phyloP scores from a whole-genome alignment of 1,140 invertebrate species.

The Aphis gossypii region DNA sequence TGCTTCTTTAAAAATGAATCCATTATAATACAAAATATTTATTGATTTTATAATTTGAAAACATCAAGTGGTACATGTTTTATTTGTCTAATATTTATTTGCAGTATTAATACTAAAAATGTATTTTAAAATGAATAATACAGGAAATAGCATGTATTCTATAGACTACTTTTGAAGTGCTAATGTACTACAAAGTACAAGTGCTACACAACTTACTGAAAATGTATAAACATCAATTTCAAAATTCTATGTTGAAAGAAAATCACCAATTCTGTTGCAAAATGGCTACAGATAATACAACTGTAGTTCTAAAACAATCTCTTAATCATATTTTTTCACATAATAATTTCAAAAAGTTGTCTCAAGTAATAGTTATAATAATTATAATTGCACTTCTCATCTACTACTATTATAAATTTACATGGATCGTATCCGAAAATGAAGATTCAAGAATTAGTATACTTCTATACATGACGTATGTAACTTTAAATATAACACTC shows the following conservation, averaged over 20 bases:
- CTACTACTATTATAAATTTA: slow-evolving; percentile 42
- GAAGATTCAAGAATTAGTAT: slow-evolving; percentile 38
- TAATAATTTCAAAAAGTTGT: neutral
- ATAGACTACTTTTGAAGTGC: neutral
- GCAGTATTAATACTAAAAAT: neutral
- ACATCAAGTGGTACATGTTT: neutral
- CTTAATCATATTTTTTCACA: neutral
- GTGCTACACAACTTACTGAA: neutral
- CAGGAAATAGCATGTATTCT: neutral
- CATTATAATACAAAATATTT: neutral
- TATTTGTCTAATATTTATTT: neutral
- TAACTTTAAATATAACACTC: slow-evolving; percentile 48
- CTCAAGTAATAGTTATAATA: neutral
- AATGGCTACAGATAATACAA: slow-evolving; percentile 10
- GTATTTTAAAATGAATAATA: neutral
- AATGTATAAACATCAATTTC: slow-evolving; percentile 22
- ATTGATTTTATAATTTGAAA: neutral
- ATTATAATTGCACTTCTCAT: slow-evolving; percentile 29
- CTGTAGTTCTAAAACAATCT: neutral
- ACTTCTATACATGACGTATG: slow-evolving; percentile 12
- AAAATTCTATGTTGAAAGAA: neutral
- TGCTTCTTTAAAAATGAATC: neutral
- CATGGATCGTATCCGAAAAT: neutral
- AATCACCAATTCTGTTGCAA: neutral
- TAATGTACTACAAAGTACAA: too few species aligned